Conservation (phyloP, 2,113 vertebrate species). For the Equus quagga region DNA sequence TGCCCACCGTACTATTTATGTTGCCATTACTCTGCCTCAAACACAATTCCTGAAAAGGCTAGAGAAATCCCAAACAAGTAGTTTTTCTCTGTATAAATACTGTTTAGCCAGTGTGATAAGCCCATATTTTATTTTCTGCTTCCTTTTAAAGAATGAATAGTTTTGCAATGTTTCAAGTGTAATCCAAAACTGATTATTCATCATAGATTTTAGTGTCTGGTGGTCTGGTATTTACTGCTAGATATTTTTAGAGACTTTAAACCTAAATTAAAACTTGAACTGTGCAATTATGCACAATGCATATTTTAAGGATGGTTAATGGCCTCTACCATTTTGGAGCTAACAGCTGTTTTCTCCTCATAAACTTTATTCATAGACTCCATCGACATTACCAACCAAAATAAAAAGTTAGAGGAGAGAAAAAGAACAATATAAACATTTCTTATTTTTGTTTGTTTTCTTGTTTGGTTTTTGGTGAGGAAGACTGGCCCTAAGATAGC, state of each 20-base stretch:
- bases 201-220: slow-evolving; percentile 79
- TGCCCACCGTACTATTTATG: neutral
- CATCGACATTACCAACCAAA: slow-evolving; percentile 57
- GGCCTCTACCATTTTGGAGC: slow-evolving; percentile 77
- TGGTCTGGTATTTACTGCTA: slow-evolving; percentile 79
- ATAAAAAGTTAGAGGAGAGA: slow-evolving; percentile 73
- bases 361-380: slow-evolving; percentile 69
- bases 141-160: slow-evolving; percentile 33
- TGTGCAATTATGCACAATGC: slow-evolving; percentile 82
- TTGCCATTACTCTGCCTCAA: neutral
- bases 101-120: neutral
- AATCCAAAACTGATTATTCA: slow-evolving; percentile 78
- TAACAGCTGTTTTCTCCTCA: slow-evolving; percentile 83
- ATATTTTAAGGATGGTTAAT: slow-evolving; percentile 85
- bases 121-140: neutral
- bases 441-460: neutral
- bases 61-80: neutral
- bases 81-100: neutral
- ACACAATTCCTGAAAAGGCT: neutral
- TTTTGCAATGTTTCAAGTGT: slow-evolving; percentile 39
- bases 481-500: no score
- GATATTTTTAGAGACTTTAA: slow-evolving; percentile 82
- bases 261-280: slow-evolving; percentile 85
- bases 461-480: no score
- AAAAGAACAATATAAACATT: slow-evolving; percentile 78